Percentiles rank a stretch among this genome's conserved stretches.
Conservation (phyloP, 1,140 invertebrate species). For the Arion vulgaris region DNA sequence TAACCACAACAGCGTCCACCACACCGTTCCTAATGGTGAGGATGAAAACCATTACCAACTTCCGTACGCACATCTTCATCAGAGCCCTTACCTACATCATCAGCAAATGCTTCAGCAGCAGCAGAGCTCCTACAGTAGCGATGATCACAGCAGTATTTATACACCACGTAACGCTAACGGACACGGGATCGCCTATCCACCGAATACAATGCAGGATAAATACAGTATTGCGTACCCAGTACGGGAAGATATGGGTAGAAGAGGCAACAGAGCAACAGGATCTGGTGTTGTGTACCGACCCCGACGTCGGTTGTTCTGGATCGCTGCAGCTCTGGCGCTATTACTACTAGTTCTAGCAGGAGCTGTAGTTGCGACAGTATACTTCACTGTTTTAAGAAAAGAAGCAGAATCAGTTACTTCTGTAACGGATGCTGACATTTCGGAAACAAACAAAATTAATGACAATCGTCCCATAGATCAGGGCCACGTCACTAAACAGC, state of each 20-base stretch:
- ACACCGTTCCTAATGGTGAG: conserved; percentile 3
- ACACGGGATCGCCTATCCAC: conserved; percentile 15
- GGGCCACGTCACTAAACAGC: not conserved
- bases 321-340: conserved; percentile 28
- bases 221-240: conserved; percentile 33
- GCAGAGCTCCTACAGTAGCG: conserved; percentile 24
- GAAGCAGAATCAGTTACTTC: not conserved
- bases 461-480: not conserved
- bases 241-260: conserved; percentile 13
- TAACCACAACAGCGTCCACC: conserved; percentile 33
- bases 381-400: conserved; percentile 42
- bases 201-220: conserved; percentile 21
- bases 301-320: conserved; percentile 35
- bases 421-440: not conserved
- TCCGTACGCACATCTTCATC: conserved; percentile 32
- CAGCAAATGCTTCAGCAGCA: conserved; percentile 29
- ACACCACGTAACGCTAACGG: conserved; percentile 22
- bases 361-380: conserved; percentile 35
- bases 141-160: conserved; percentile 24
- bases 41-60: conserved; percentile 37
- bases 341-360: conserved; percentile 36
- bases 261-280: conserved; percentile 20
- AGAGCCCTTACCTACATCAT: conserved; percentile 40
- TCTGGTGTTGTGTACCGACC: conserved; percentile 41
- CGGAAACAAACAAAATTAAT: not conserved